Percentiles rank a stretch among this genome's conserved stretches.
Evolutionary conservation across 2,888 invertebrate species (phyloP).

Genomic region (Diaprepes abbreviatus): DNA sequence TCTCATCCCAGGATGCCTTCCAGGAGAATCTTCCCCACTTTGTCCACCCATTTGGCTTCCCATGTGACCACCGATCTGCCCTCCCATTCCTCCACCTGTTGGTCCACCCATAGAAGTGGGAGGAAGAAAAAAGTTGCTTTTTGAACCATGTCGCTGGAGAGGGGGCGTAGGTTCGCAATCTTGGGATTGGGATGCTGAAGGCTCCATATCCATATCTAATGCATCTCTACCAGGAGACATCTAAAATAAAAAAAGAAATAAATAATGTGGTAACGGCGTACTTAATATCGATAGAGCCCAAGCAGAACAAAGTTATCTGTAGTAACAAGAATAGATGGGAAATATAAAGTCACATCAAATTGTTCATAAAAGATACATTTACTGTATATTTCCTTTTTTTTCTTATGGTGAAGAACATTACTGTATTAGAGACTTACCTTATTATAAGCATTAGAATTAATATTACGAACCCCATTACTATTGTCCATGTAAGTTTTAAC

Average conservation of each 20-base stretch:
- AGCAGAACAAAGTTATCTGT: no score
- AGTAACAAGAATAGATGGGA: no score
- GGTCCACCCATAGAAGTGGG: constrained; percentile 65
- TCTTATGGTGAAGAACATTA: no score
- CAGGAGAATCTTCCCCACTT: constrained; percentile 69
- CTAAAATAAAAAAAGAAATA: constrained; percentile 68
- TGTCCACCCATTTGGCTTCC: constrained; percentile 49
- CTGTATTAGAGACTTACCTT: constrained; percentile 79
- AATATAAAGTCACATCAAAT: no score
- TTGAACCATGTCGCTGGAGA: constrained; percentile 87
- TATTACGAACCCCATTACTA: constrained; percentile 83
- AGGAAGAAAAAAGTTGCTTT: constrained; percentile 89
- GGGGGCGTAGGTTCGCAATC: constrained; percentile 95
- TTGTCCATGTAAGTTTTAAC: constrained; percentile 97
- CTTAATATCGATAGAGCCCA: no score
- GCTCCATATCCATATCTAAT: constrained; percentile 88
- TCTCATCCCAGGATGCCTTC: constrained; percentile 61
- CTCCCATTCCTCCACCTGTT: constrained; percentile 57
- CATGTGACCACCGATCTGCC: constrained; percentile 56
- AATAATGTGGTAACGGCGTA: no score
- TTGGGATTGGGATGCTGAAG: constrained; percentile 91
- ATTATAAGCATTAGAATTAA: constrained; percentile 90
- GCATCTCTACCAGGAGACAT: constrained; percentile 87
- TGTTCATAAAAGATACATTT: no score
- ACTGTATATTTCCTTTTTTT: no score